A percentile compares a stretch with the other conserved stretches of the same genome.
phyloP scores from a whole-genome alignment of 1,140 invertebrate species.

The Drosophila navojoa region DNA sequence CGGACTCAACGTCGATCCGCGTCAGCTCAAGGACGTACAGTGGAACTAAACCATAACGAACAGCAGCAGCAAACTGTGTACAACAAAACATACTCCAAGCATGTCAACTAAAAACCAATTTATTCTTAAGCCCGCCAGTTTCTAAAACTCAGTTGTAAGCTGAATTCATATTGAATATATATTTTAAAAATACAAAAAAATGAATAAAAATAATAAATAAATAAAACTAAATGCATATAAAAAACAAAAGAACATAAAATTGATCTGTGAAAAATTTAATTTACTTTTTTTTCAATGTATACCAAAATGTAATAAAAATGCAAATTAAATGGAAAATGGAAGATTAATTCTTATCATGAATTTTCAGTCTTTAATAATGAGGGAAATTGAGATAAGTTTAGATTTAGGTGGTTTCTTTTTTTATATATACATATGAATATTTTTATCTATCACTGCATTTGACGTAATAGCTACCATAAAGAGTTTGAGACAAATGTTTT shows the following conservation, averaged over 20 bases:
- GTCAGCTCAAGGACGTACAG: slow-evolving; percentile 36
- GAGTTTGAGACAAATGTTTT: too few relatives aligned
- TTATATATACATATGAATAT: too few relatives aligned
- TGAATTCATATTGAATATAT: slow-evolving; percentile 11
- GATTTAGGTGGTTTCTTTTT: neutral
- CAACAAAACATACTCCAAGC: slow-evolving; percentile 64
- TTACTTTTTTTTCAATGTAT: neutral
- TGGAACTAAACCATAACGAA: slow-evolving; percentile 38
- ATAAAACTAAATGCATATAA: neutral
- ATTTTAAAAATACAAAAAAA: neutral
- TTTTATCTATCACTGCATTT: too few relatives aligned
- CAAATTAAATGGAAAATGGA: too few relatives aligned
- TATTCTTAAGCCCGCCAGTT: slow-evolving; percentile 58
- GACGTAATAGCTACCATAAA: too few relatives aligned
- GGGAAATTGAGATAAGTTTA: too few relatives aligned
- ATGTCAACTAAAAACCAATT: slow-evolving; percentile 45
- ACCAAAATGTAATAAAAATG: too few relatives aligned
- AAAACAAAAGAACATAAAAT: neutral
- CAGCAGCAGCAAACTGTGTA: slow-evolving; percentile 17
- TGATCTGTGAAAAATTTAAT: slow-evolving; percentile 12
- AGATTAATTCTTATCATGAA: too few relatives aligned
- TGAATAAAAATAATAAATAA: neutral
- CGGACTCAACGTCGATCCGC: slow-evolving; percentile 63
- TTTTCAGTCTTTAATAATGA: too few relatives aligned
- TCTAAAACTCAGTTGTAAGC: slow-evolving; percentile 63